These are phyloP conservation scores for Chelon auratus DNA, from an alignment of 2,797 vertebrate species.

Conservation along the genomic window DNA sequence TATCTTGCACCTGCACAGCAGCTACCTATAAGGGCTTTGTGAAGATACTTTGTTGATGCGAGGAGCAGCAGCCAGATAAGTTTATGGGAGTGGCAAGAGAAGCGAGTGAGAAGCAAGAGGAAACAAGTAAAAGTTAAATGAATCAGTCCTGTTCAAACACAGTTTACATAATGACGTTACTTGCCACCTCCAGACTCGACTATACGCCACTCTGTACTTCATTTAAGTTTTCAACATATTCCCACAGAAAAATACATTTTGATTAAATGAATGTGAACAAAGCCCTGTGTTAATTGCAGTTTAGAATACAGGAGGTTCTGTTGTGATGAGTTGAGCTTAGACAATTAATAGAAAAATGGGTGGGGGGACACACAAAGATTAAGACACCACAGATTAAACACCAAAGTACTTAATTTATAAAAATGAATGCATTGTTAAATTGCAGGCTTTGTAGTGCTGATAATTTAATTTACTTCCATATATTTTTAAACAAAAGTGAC, in stretches of 20 bases:
- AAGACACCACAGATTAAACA: slow-evolving; percentile 1
- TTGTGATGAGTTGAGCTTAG: not conserved
- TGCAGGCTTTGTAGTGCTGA: not conserved
- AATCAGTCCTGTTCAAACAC: not conserved
- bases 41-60: slow-evolving; percentile 14
- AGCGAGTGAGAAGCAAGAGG: not conserved
- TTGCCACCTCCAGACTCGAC: too few species aligned
- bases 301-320: not conserved
- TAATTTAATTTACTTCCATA: not conserved
- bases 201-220: not conserved
- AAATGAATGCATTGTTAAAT: not conserved
- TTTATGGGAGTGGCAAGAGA: not conserved
- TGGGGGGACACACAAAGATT: not conserved
- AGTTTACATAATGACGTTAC: not conserved
- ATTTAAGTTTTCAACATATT: not conserved
- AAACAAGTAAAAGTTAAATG: not conserved
- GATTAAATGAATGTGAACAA: not conserved
- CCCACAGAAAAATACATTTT: not conserved
- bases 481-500: not conserved
- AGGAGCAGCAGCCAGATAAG: not conserved
- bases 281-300: not conserved
- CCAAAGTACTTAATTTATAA: not conserved
- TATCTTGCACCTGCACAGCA: slow-evolving; percentile 19
- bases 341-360: not conserved
- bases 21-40: slow-evolving; percentile 19